phyloP scores from a whole-genome alignment of 2,888 invertebrate genomes.

The Zhengitettix transpicula region DNA sequence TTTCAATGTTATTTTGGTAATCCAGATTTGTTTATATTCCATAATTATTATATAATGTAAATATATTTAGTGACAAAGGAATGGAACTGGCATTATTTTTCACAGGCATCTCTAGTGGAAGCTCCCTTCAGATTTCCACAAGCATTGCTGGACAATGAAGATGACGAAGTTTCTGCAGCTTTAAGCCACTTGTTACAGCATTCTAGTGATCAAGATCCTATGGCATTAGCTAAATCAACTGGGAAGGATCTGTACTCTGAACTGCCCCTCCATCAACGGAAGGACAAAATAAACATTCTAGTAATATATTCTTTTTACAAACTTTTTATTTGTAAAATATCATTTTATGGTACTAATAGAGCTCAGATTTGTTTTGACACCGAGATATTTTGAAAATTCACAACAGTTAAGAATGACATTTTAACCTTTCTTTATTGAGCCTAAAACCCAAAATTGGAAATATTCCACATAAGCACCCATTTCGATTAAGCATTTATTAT shows the following conservation, averaged over 20 bases:
- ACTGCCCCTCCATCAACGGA: slow-evolving; percentile 48
- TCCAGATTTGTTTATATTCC: no score
- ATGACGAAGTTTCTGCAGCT: neutral
- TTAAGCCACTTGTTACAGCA: slow-evolving; percentile 16
- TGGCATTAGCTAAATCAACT: slow-evolving; percentile 75
- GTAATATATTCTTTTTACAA: slow-evolving; percentile 32
- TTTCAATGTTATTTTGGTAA: no score
- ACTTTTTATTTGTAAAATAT: no score
- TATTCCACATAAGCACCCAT: no score
- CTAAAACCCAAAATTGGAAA: no score
- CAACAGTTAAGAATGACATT: no score
- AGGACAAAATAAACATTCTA: slow-evolving; percentile 70
- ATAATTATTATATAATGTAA: neutral
- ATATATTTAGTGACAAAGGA: neutral
- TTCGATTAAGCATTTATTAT: no score
- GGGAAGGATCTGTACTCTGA: slow-evolving; percentile 66
- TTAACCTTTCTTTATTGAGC: no score
- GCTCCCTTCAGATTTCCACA: slow-evolving; percentile 16
- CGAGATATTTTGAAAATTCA: no score
- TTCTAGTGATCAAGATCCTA: slow-evolving; percentile 50
- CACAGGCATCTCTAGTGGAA: slow-evolving; percentile 19
- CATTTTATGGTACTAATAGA: no score
- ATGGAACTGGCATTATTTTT: neutral
- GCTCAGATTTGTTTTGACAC: no score
- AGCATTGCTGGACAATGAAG: slow-evolving; percentile 14